Evolutionary conservation across 1,140 invertebrate genomes (phyloP).

Genomic region (Dolichoris vasculosae): DNA sequence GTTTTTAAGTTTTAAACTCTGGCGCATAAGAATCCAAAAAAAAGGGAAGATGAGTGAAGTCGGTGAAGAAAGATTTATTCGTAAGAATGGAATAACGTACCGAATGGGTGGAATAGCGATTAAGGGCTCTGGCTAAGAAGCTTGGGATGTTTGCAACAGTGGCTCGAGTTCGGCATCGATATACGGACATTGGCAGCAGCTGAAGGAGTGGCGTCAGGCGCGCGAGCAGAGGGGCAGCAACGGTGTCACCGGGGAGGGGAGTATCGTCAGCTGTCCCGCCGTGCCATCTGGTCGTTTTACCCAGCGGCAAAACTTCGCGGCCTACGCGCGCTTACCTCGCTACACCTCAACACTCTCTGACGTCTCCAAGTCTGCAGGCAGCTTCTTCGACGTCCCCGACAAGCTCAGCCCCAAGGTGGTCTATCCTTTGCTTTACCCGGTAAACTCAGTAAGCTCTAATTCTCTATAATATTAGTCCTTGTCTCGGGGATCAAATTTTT

Average conservation of each 20-base stretch:
- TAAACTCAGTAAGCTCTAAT: too few species aligned
- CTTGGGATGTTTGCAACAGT: not conserved
- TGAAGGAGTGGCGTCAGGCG: constrained; percentile 40
- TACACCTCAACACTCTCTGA: constrained; percentile 47
- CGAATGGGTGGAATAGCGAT: not conserved
- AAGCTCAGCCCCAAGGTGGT: constrained; percentile 76
- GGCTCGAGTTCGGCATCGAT: too few species aligned
- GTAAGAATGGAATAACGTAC: too few species aligned
- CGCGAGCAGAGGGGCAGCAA: constrained; percentile 26
- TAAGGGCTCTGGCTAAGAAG: not conserved
- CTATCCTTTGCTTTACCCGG: not conserved
- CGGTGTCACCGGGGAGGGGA: constrained; percentile 50
- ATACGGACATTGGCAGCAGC: constrained; percentile 29
- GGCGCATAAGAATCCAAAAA: too few species aligned
- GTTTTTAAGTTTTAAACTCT: too few species aligned
- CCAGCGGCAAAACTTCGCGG: constrained; percentile 34
- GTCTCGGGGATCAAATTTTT: too few species aligned
- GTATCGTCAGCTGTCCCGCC: constrained; percentile 60
- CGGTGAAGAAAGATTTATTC: too few species aligned
- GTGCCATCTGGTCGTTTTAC: constrained; percentile 57
- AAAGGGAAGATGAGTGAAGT: too few species aligned
- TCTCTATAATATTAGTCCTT: too few species aligned
- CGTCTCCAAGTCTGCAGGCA: constrained; percentile 34
- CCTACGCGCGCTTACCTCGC: constrained; percentile 35
- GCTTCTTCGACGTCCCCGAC: constrained; percentile 50